Percentiles rank a stretch among this genome's conserved stretches.
These are phyloP conservation scores for Beris morrisii DNA, from an alignment of 2,888 invertebrate genomes.

Conservation along the genomic window DNA sequence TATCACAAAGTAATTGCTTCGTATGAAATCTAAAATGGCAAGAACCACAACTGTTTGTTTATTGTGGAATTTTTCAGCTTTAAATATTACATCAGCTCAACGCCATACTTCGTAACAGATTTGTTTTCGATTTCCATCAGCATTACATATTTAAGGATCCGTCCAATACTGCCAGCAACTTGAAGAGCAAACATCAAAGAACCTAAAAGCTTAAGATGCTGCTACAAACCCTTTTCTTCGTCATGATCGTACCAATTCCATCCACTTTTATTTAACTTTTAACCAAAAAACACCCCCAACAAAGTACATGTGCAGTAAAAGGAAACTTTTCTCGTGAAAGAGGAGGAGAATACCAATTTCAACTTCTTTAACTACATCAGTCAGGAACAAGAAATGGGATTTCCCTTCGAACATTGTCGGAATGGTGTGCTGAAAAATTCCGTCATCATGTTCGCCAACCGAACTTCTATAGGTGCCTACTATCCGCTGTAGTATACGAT, in stretches of 20 bases:
- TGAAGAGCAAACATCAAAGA: too few relatives aligned
- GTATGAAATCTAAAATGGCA: too few relatives aligned
- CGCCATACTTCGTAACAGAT: too few relatives aligned
- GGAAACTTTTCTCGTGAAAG: neutral
- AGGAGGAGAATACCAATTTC: constrained; percentile 23
- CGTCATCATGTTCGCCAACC: constrained; percentile 6
- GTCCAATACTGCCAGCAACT: too few relatives aligned
- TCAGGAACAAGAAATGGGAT: constrained; percentile 30
- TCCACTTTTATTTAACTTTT: constrained; percentile 28
- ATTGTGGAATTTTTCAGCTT: too few relatives aligned
- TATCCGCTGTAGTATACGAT: neutral
- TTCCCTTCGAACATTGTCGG: constrained; percentile 26
- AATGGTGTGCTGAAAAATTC: constrained; percentile 12
- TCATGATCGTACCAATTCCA: constrained; percentile 15
- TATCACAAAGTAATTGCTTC: too few relatives aligned
- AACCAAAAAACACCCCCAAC: neutral
- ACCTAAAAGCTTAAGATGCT: too few relatives aligned
- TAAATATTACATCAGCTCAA: too few relatives aligned
- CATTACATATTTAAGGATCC: too few relatives aligned
- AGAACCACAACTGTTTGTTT: too few relatives aligned
- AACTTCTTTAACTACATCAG: constrained; percentile 33
- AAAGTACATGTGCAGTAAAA: neutral
- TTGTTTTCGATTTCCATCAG: too few relatives aligned
- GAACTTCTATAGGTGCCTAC: neutral
- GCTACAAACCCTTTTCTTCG: too few relatives aligned